A percentile compares a stretch with the other conserved stretches of the same genome.
Evolutionary conservation across 2,113 vertebrate genomes (phyloP).

Genomic region (Phoenicopterus ruber): DNA sequence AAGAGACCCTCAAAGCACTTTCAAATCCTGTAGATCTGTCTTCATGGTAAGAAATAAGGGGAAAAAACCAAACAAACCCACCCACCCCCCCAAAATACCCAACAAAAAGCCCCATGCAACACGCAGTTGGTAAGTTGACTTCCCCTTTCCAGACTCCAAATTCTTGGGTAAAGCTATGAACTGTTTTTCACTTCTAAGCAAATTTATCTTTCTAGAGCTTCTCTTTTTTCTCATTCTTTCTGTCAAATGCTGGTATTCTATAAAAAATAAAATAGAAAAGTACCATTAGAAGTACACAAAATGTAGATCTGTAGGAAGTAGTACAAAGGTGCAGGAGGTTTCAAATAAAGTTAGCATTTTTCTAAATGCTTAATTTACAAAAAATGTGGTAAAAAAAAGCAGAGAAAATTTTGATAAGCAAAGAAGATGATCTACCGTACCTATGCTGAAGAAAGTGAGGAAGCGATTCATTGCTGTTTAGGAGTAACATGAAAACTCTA

Average conservation of each 20-base stretch:
- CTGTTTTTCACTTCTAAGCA: neutral
- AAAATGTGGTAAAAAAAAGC: neutral
- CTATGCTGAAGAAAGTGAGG: neutral
- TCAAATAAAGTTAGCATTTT: slow-evolving; percentile 8
- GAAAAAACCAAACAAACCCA: neutral
- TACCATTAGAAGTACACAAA: neutral
- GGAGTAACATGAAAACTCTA: neutral
- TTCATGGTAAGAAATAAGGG: neutral
- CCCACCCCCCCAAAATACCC: rapidly evolving
- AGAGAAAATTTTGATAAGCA: neutral
- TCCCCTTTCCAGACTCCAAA: neutral
- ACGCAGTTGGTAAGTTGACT: neutral
- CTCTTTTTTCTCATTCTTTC: neutral
- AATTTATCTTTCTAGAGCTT: neutral
- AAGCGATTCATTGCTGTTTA: neutral
- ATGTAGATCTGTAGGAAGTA: neutral
- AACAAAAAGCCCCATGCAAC: rapidly evolving
- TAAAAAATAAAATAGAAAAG: slow-evolving; percentile 4
- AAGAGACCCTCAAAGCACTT: neutral
- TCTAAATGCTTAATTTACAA: slow-evolving; percentile 4
- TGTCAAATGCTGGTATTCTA: neutral
- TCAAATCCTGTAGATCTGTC: neutral
- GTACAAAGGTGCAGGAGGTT: neutral
- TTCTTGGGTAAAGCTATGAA: neutral
- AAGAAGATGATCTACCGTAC: neutral